Evolutionary conservation across 2,113 vertebrate genomes (phyloP).

Genomic region (Tachycineta bicolor): DNA sequence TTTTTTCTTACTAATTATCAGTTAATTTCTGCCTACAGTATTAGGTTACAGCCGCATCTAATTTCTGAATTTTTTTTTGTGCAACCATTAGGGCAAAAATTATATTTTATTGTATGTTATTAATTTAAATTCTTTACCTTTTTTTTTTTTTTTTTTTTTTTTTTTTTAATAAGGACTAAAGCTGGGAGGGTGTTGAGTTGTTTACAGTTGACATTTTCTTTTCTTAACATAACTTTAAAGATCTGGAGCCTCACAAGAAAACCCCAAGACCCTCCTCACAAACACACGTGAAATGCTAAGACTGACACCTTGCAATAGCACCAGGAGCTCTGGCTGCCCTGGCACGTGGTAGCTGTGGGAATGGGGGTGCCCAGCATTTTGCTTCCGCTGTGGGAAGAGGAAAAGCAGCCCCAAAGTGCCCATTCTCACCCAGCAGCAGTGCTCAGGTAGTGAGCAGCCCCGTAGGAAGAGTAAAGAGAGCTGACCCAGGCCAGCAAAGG

Average conservation of each 20-base stretch:
- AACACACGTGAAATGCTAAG: not conserved
- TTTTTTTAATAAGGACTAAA: not conserved
- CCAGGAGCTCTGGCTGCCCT: not conserved
- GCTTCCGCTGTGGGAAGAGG: not conserved
- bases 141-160: not conserved
- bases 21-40: not conserved
- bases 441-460: not conserved
- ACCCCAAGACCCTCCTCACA: fast-evolving
- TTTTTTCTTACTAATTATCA: not conserved
- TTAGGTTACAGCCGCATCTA: not conserved
- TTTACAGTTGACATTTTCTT: not conserved
- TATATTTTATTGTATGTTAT: not conserved
- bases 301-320: not conserved
- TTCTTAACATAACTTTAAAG: not conserved
- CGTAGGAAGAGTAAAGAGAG: fast-evolving
- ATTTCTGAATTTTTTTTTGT: not conserved
- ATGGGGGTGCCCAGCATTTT: not conserved
- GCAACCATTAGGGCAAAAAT: not conserved
- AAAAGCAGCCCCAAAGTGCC: not conserved
- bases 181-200: fast-evolving
- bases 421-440: not conserved
- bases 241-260: not conserved
- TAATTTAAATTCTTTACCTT: not conserved
- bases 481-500: not conserved
- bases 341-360: fast-evolving